Conservation (phyloP, 2,797 vertebrate species). For the Microchirus variegatus region DNA sequence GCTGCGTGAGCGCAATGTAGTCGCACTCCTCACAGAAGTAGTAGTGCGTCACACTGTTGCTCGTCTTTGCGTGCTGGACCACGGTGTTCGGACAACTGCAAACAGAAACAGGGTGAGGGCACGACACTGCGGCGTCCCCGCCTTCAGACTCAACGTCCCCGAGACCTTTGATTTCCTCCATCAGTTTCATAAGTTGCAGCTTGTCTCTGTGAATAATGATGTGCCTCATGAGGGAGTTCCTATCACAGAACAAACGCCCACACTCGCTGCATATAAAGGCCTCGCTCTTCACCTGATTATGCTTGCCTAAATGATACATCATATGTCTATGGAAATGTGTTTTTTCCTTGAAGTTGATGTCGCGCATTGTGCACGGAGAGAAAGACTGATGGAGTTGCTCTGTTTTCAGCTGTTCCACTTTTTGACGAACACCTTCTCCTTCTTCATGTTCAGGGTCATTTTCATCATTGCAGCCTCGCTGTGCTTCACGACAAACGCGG, state of each 20-base stretch:
- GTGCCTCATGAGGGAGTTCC: conserved; percentile 90
- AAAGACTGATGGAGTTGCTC: conserved; percentile 87
- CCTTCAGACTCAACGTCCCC: conserved; percentile 86
- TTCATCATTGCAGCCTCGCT: conserved; percentile 83
- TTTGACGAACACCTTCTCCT: conserved; percentile 78
- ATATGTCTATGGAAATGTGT: conserved; percentile 94
- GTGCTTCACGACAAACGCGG: conserved; percentile 67
- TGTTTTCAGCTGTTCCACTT: conserved; percentile 86
- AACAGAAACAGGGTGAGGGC: conserved; percentile 86
- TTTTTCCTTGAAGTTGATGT: conserved; percentile 94
- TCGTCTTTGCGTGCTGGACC: conserved; percentile 87
- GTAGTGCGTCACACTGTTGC: conserved; percentile 88
- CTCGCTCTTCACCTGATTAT: conserved; percentile 92
- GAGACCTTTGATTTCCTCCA: conserved; percentile 91
- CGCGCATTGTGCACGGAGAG: conserved; percentile 92
- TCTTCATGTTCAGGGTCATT: conserved; percentile 86
- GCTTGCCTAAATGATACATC: conserved; percentile 97
- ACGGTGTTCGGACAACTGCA: conserved; percentile 90
- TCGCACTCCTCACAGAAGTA: conserved; percentile 89
- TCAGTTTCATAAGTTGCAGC: conserved; percentile 83
- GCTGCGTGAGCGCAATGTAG: conserved; percentile 87
- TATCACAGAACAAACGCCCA: conserved; percentile 93
- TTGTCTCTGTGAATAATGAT: conserved; percentile 95
- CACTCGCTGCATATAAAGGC: conserved; percentile 94
- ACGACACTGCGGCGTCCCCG: conserved; percentile 81